These are phyloP conservation scores for Scaptomyza tumidula DNA, from an alignment of 2,888 invertebrate species.

Conservation along the genomic window DNA sequence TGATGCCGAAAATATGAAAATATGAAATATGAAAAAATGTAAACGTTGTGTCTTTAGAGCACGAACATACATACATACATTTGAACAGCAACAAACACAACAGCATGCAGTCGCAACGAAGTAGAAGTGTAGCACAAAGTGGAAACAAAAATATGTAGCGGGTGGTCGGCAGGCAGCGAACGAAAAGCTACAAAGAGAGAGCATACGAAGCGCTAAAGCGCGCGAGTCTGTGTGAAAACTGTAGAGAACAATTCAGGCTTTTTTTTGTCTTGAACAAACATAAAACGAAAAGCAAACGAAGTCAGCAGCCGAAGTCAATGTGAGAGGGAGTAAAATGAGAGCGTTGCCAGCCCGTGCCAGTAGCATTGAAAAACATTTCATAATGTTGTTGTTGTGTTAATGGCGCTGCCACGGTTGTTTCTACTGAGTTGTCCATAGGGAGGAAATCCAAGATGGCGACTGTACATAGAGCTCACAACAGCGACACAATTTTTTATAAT, in stretches of 20 bases:
- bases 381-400: constrained; percentile 39
- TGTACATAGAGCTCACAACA: constrained; percentile 62
- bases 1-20: constrained; percentile 74
- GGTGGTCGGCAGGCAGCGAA: constrained; percentile 28
- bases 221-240: constrained; percentile 55
- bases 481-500: constrained; percentile 55
- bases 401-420: constrained; percentile 43
- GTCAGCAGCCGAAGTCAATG: constrained; percentile 57
- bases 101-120: constrained; percentile 49
- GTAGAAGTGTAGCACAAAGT: constrained; percentile 76
- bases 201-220: constrained; percentile 58
- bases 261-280: constrained; percentile 68
- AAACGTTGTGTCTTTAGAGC: constrained; percentile 76
- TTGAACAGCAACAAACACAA: constrained; percentile 17
- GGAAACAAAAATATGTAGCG: constrained; percentile 75
- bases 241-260: constrained; percentile 74
- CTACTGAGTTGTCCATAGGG: constrained; percentile 65
- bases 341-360: constrained; percentile 50
- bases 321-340: constrained; percentile 67
- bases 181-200: constrained; percentile 54
- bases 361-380: constrained; percentile 71
- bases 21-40: constrained; percentile 80
- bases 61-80: constrained; percentile 32
- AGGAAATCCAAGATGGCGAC: constrained; percentile 77
- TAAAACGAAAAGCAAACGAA: constrained; percentile 74